Percentiles rank a stretch among this genome's conserved stretches.
These are phyloP conservation scores for Antheraea assamensis DNA, from an alignment of 2,888 invertebrate genomes.

Conservation along the genomic window DNA sequence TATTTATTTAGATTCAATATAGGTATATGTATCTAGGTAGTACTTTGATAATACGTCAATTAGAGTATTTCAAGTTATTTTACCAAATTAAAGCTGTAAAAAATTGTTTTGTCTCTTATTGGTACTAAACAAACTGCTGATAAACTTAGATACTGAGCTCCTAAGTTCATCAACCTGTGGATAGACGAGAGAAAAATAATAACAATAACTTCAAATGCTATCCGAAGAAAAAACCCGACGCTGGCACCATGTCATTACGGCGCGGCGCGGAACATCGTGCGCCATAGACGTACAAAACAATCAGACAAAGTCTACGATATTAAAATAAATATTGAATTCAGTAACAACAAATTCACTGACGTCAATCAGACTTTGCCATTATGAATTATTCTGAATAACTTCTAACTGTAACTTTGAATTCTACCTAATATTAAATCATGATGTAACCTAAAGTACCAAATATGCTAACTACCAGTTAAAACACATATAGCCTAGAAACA, in stretches of 20 bases:
- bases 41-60: no score
- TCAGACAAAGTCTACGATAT: slow-evolving; percentile 34
- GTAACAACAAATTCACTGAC: not conserved
- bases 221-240: slow-evolving; percentile 71
- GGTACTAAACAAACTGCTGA: slow-evolving; percentile 15
- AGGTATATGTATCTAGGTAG: no score
- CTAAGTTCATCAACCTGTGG: slow-evolving; percentile 59
- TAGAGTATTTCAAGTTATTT: not conserved
- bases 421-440: no score
- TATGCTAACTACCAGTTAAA: no score
- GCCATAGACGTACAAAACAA: slow-evolving; percentile 51
- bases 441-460: no score
- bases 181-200: slow-evolving; percentile 72
- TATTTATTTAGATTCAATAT: no score
- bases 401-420: no score
- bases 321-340: not conserved
- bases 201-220: slow-evolving; percentile 79
- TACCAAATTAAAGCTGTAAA: not conserved
- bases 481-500: not conserved
- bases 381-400: no score
- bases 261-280: slow-evolving; percentile 59
- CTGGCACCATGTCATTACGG: slow-evolving; percentile 76
- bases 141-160: slow-evolving; percentile 37
- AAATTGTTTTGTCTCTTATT: not conserved
- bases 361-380: no score